Evolutionary conservation across 2,888 invertebrate species (phyloP), one percentile per base, ranked within the genome.

Genomic region (Anagyrus pseudococci): DNA sequence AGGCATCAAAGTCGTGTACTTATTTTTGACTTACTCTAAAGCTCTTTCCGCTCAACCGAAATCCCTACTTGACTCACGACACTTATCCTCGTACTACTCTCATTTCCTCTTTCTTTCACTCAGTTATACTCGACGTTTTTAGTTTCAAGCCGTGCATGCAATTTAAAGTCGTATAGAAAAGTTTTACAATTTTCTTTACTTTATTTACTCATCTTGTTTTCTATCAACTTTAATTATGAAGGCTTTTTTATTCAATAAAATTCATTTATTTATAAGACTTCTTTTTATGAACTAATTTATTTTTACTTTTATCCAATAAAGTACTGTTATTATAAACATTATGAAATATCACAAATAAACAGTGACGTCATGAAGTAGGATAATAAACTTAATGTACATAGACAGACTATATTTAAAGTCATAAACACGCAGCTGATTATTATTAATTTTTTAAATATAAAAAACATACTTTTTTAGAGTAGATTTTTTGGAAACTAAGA

Each of bases 31-130:
- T 37, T 10, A 33, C 26, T 46, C 41, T 52, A 8, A 59, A 61
- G 55, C 52, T 58, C 47, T 54, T 26, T 54, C 58, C 62, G 54
- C 7, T 49, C 4, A 43, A 62, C 59, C 59, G 60, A 40, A 49
- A 59, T 62, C 43, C 66, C 20, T 61, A 26, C n/a, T 50, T 29
- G 57, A 19, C 43, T 54, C 13, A 46, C 15, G 2, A 23, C 10
- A 62, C 33, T 22, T 19, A 46, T 40, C 22, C 20, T 47, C n/a
- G n/a, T n/a, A n/a, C n/a, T 3, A 53, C 17, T 53, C 7, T 29
- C 1, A 37, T 33, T 20, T 6, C 15, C n/a, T 48, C 41, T 40
- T n/a, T 48, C 10, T 43, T 40, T 23, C 15, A 17, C n/a, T n/a
- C n/a, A n/a, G n/a, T n/a, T n/a, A n/a, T n/a, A n/a, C n/a, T n/a